These are phyloP conservation scores for Rattus norvegicus DNA, from an alignment of 2,113 vertebrate genomes.

Conservation along the genomic window GRCr8 NC_086019.1:172968501-172969000, in stretches of 20 bases:
- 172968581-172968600: not conserved
- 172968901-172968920: not conserved
- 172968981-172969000: not conserved
- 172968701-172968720: no score
- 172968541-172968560: not conserved
- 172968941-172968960: not conserved
- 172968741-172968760: no score
- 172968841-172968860: slow-evolving; percentile 31
- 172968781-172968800: not conserved
- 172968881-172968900: not conserved
- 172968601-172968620: no score
- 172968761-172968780: no score
- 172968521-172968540: not conserved
- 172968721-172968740: no score
- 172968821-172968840: not conserved
- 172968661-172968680: no score
- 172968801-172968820: not conserved
- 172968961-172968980: not conserved
- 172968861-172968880: slow-evolving; percentile 1
- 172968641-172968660: no score
- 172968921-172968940: not conserved
- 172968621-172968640: no score
- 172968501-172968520: not conserved
- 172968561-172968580: not conserved
- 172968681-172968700: no score